phyloP scores from a whole-genome alignment of 1,140 invertebrate genomes.

The Helicoverpa armigera region DNA sequence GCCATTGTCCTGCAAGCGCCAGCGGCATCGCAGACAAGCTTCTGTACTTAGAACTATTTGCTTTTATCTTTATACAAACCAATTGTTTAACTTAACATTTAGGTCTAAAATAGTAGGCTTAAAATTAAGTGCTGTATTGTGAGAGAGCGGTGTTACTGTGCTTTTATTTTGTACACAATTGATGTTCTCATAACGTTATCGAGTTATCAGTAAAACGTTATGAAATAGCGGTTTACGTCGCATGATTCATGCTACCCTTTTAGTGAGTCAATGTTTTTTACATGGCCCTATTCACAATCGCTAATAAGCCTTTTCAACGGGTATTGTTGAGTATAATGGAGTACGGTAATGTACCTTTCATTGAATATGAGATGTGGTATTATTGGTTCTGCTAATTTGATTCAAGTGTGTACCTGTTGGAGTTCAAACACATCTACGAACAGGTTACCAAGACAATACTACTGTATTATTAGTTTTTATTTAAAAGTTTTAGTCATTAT shows the following conservation, averaged over 20 bases:
- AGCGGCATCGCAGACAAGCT: conserved; percentile 65
- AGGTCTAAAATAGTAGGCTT: conserved; percentile 28
- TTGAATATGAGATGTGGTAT: conserved; percentile 11
- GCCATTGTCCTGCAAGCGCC: conserved; percentile 71
- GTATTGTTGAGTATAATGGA: conserved; percentile 9
- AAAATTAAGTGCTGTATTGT: conserved; percentile 51
- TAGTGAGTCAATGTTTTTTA: conserved; percentile 65
- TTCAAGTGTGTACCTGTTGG: neutral
- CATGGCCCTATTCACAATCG: conserved; percentile 1
- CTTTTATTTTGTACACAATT: conserved; percentile 59
- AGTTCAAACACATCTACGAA: neutral
- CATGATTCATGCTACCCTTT: conserved; percentile 70
- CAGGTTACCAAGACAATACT: neutral
- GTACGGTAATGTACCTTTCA: neutral
- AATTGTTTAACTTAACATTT: conserved; percentile 47
- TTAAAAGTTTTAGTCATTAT: too few species aligned
- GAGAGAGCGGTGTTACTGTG: conserved; percentile 54
- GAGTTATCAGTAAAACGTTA: conserved; percentile 67
- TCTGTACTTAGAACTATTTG: conserved; percentile 68
- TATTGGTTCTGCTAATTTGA: conserved; percentile 5
- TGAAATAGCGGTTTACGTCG: conserved; percentile 67
- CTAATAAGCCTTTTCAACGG: neutral
- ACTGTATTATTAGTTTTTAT: too few species aligned
- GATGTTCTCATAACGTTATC: conserved; percentile 61
- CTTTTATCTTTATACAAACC: conserved; percentile 49